These are phyloP conservation scores for Siniperca scherzeri DNA, from an alignment of 2,797 vertebrate genomes.

Conservation along the genomic window DNA sequence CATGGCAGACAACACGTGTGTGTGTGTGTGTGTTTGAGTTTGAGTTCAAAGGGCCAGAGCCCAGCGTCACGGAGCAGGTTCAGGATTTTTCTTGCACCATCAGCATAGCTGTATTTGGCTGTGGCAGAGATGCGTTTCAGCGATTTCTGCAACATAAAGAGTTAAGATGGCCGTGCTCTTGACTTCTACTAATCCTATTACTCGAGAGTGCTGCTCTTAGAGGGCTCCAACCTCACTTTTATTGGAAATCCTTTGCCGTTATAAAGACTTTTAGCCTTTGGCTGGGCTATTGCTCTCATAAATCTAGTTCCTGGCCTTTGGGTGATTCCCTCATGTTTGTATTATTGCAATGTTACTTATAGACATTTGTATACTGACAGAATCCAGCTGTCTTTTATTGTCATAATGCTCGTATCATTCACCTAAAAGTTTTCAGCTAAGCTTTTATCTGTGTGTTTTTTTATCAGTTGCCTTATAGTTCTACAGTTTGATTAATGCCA, in stretches of 20 bases:
- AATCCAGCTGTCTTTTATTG: constrained; percentile 31
- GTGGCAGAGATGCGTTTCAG: constrained; percentile 78
- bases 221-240: constrained; percentile 84
- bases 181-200: constrained; percentile 86
- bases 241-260: constrained; percentile 86
- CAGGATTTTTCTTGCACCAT: constrained; percentile 67
- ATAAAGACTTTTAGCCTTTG: constrained; percentile 87
- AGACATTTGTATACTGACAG: constrained; percentile 59
- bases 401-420: constrained; percentile 25
- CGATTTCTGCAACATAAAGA: constrained; percentile 80
- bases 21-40: constrained; percentile 18
- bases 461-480: constrained; percentile 24
- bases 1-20: constrained; percentile 1
- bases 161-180: constrained; percentile 80
- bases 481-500: constrained; percentile 55
- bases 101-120: constrained; percentile 69
- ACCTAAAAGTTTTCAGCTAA: constrained; percentile 36
- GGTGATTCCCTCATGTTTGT: constrained; percentile 75
- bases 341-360: constrained; percentile 63
- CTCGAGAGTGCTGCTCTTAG: constrained; percentile 83
- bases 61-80: constrained; percentile 46
- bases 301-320: constrained; percentile 73
- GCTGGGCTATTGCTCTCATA: constrained; percentile 80
- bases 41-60: constrained; percentile 54
- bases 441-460: constrained; percentile 26